Evolutionary conservation across 2,888 invertebrate species (phyloP), one percentile per base, ranked within the genome.

Genomic region (Harpagoxenus sublaevis): DNA sequence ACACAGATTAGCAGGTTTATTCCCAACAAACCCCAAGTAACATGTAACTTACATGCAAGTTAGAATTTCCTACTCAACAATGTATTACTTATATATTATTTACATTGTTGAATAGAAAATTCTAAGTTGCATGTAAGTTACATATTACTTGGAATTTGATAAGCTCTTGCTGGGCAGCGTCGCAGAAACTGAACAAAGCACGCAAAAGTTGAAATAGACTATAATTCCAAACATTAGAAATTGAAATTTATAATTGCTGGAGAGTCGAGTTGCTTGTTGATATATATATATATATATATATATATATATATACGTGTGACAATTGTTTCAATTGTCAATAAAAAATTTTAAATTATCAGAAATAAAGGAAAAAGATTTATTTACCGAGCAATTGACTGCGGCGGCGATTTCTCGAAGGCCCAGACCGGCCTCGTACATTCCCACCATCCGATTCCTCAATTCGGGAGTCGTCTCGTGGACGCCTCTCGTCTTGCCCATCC

Each of bases 381-480:
- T 89, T 92, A 94, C 95, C 83, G 95, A 95, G 84, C 94, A 95
- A 90, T 95, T 95, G 18, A 95, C 92, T 0, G 95, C 95, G 4
- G 92, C 92, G 12, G 95, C 95, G 73, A 95, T 95, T 86, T 95
- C 95, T 23, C 94, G 89, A 12, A 95, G 90, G 3, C 94, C 94
- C 39, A 95, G 90, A 68, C 95, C 95, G 45, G 95, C 95, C 88
- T 95, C 95, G 84, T 94, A 95, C 95, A 95, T 95, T 79, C 95
- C 95, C 28, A 95, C 94, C 95, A 95, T 95, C 39, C 95, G 94
- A 85, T 95, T 95, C 79, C 95, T 89, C 55, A 95, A 86, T 90
- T 95, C 95, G 31, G 95, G 95, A 18, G 95, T 95, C 8, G 95
- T 95, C 90, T 95, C 95, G 83, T 95, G 94, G 3, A 95, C 94